Base-by-base conservation (phyloP, 2,888 invertebrate genomes). In the Drosophila borealis region DNA sequence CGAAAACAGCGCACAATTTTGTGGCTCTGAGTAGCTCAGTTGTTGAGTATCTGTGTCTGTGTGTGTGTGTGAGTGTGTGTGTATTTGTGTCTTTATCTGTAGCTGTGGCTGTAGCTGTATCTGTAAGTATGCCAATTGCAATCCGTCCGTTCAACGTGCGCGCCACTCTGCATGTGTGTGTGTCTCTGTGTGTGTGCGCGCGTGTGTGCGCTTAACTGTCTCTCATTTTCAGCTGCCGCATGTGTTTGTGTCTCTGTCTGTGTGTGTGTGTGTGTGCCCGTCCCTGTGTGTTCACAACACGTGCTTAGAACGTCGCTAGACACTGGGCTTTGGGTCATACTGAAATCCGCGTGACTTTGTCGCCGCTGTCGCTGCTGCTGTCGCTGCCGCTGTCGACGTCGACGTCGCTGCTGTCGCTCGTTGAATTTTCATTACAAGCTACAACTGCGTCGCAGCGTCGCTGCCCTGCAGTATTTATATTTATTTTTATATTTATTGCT, bases 301-400 rank as follows among this genome's bases (percentile, higher is more conserved):
- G 92, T 92, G 92, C 90, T 91, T 91, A 89, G 89, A 90, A 89
- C 90, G 78, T 80, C 83, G 86, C 89, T 90, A 91, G 89, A 90
- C 91, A 83, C 88, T 89, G 87, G 86, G 89, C 90, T 92, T 85
- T 89, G 86, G 91, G 91, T 91, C 92, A 92, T 91, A 92, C 84
- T 89, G 86, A 88, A 88, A 90, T 91, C 92, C 92, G 91, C 92
- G 92, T 92, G 92, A 92, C 92, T 90, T 89, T 88, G 80, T 64
- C 70, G 83, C 66, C 36, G 72, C 37, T 53, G 75, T 13, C 57
- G 64, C 59, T 49, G 70, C 10, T 19, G 39, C 17, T n/a, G 78
- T 46, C 49, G 60, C 48, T n/a, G 73, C 50, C 33, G 51, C n/a
- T 34, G 73, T n/a, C 42, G 29, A 49, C 21, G 80, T 45, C 21